Base-by-base conservation (phyloP, 2,797 vertebrate genomes). In the Mustela erminea region DNA sequence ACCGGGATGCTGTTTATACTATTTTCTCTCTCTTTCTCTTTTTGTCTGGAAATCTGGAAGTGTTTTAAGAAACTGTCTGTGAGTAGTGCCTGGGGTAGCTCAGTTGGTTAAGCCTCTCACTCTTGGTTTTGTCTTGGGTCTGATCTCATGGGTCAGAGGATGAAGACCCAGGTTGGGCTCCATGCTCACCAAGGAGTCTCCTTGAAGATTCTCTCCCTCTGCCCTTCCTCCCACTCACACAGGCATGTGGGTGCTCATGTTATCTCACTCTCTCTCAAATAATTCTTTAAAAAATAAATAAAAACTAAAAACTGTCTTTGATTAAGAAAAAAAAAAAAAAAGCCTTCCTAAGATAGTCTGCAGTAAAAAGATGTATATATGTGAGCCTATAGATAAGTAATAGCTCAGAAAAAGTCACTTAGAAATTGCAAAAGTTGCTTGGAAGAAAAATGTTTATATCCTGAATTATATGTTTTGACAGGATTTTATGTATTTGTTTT, bases 401-500 rank as follows among this genome's bases (percentile, higher is more conserved):
- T 83, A 86, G 18, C 17, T 7, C 25, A 15, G 75, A 25, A 64
- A 88, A 89, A 38, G 0, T 15, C 25, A n/a, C 21, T 46, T 43
- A 52, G 15, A 13, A 60, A 75, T 64, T 92, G 4, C 10, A 17
- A 29, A 90, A 95, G 18, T 89, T 58, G 1, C 35, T 46, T 46
- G 9, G 10, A 35, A 95, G 23, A 54, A 68, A 78, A 93, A 54
- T 2, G 12, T 88, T 93, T 95, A 43, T 78, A 74, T 54, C 27
- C 75, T 49, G 18, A 94, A 87, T 89, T 90, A 52, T 68, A 60
- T 7, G 2, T 87, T 43, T 80, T 92, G 91, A 18, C 25, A 95
- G 62, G 7, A 84, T 94, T 90, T 74, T 62, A 35, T 87, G 10
- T 58, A 60, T 78, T 92, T 89, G 41, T 74, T 87, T 84, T 68